Percentiles rank a stretch among this genome's conserved stretches.
Conservation (phyloP, 2,888 invertebrate genomes). For the Dynastes tityus region DNA sequence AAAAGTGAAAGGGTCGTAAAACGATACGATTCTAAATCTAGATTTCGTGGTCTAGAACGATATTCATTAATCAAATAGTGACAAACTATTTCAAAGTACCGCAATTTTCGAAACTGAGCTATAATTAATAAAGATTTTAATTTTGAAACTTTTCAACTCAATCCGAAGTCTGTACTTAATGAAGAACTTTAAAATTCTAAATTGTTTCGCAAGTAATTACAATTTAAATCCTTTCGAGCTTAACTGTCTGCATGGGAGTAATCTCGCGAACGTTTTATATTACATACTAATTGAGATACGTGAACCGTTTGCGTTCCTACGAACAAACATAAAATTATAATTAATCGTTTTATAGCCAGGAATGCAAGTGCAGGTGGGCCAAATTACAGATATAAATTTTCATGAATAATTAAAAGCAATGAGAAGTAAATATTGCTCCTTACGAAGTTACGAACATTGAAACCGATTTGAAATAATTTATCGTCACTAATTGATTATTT, state of each 20-base stretch:
- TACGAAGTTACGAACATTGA: neutral
- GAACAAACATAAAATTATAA: slow-evolving; percentile 13
- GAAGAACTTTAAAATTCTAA: neutral
- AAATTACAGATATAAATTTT: neutral
- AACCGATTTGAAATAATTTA: neutral
- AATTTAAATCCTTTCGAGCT: slow-evolving; percentile 3
- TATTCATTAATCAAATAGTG: too few relatives aligned
- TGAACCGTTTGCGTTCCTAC: neutral
- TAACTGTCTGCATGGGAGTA: neutral
- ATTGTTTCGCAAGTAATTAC: slow-evolving; percentile 1
- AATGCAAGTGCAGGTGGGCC: slow-evolving; percentile 8
- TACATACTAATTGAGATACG: slow-evolving; percentile 8
- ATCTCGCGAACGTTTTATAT: neutral
- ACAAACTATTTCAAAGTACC: too few relatives aligned
- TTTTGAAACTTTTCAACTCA: too few relatives aligned
- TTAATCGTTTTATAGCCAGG: neutral
- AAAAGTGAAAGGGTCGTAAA: too few relatives aligned
- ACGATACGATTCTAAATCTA: too few relatives aligned
- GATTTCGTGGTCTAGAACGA: too few relatives aligned
- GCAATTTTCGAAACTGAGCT: too few relatives aligned
- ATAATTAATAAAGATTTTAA: too few relatives aligned
- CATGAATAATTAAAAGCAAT: neutral
- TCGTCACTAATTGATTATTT: slow-evolving; percentile 6
- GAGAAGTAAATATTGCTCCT: neutral
- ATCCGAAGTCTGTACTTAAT: neutral